Evolutionary conservation across 2,113 vertebrate species (phyloP), one percentile per base, ranked within the genome.

Genomic region (Connochaetes taurinus): DNA sequence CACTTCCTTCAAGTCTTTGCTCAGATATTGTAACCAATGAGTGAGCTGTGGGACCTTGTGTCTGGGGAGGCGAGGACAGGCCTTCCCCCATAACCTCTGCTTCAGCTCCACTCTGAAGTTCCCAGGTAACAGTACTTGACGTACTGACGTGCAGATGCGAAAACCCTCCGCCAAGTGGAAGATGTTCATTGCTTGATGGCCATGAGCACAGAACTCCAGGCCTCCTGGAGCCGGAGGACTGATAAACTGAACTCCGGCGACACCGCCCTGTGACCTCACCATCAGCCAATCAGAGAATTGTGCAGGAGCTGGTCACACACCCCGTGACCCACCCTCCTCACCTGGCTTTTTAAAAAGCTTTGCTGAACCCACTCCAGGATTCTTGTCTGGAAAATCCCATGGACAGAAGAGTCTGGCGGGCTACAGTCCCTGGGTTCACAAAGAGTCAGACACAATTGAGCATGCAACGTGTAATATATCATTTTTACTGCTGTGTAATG

Each of bases 241-340:
- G 21, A 25, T 43, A 12, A 43, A 23, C 11, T 25, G 11, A 43
- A 43, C 23, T 5, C 71, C 0, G 10, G 71, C 0, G 3, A 25
- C 11, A 25, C 21, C 3, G 5, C 71, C 71, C 36, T 40, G 36
- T 12, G 71, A 74, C 71, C 21, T 43, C 71, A 25, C 36, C 71
- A 40, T 74, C 11, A 74, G 36, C 71, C 36, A 13, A 3, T 74
- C 36, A 74, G 71, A 43, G 5, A 23, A 36, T 0, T 21, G 17
- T 71, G 17, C 64, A 71, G 64, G 64, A 71, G 64, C 8, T 36
- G 64, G 64, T 36, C 64, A 36, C n/a, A 23, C 67, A 23, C 1
- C 36, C 36, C 0, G 11, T 74, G 71, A 43, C 36, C 19, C 36
- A 43, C 36, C 19, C 36, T 11, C 11, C 21, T 25, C 36, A 74